phyloP scores from a whole-genome alignment of 2,113 vertebrate species.

The Mastomys coucha region DNA sequence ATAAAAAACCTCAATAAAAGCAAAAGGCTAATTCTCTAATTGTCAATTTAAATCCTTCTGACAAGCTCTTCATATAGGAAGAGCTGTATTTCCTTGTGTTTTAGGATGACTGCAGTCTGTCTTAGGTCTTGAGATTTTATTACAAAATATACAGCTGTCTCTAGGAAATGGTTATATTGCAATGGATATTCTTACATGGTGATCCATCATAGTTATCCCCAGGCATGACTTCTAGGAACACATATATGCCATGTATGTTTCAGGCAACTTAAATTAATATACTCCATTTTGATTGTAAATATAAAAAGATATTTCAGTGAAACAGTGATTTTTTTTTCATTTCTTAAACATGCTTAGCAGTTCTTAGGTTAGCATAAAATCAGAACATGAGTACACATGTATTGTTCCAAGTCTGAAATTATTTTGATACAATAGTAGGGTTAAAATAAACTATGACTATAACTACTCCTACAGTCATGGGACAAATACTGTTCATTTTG shows the following conservation, averaged over 20 bases:
- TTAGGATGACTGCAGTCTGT: neutral
- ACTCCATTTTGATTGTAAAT: neutral
- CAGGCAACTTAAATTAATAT: neutral
- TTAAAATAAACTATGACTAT: neutral
- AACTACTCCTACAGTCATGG: neutral
- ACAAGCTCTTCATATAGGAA: neutral
- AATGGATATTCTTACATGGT: conserved; percentile 39
- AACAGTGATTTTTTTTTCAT: neutral
- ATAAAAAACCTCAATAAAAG: conserved; percentile 48
- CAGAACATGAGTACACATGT: neutral
- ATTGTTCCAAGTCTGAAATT: neutral
- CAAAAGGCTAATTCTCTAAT: conserved; percentile 52
- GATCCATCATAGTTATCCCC: neutral
- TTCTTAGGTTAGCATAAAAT: neutral
- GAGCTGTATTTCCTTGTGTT: neutral
- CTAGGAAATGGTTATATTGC: conserved; percentile 30
- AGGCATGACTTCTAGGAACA: neutral
- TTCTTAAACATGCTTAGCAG: neutral
- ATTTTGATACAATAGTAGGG: neutral
- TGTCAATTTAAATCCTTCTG: conserved; percentile 64
- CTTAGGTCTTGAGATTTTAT: neutral
- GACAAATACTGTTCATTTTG: neutral
- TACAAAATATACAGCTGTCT: neutral
- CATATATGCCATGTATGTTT: accelerated
- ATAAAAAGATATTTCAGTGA: neutral